Conservation (phyloP, 2,888 invertebrate genomes). For the Andrena camellia region DNA sequence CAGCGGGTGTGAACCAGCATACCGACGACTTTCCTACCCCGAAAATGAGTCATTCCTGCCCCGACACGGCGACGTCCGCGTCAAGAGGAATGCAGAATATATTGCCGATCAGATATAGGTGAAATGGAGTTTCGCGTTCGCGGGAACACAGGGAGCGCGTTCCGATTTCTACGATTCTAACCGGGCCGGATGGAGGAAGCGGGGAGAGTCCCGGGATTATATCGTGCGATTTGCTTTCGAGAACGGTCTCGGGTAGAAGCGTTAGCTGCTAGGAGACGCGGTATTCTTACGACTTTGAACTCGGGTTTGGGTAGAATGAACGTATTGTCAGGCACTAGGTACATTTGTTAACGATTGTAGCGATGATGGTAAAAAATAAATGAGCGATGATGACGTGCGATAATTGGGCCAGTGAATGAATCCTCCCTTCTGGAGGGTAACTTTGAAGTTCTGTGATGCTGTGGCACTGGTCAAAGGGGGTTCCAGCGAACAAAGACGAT, state of each 20-base stretch:
- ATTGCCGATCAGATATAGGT: conserved; percentile 60
- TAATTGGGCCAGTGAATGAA: no score
- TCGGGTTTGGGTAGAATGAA: conserved; percentile 13
- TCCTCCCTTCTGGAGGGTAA: no score
- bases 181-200: background rate
- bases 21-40: conserved; percentile 42
- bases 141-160: conserved; percentile 34
- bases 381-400: background rate
- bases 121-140: conserved; percentile 63
- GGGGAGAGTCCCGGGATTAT: background rate
- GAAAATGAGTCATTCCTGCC: conserved; percentile 57
- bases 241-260: background rate
- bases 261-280: background rate
- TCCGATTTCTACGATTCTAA: conserved; percentile 39
- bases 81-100: conserved; percentile 52
- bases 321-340: background rate
- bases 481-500: no score
- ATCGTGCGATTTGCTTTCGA: conserved; percentile 25
- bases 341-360: background rate
- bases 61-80: conserved; percentile 45
- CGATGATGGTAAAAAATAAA: background rate
- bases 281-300: background rate
- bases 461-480: no score
- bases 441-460: no score
- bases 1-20: conserved; percentile 61